A percentile compares a stretch with the other conserved stretches of the same genome.
Conservation (phyloP, 2,113 vertebrate species). For the Anser cygnoides region DNA sequence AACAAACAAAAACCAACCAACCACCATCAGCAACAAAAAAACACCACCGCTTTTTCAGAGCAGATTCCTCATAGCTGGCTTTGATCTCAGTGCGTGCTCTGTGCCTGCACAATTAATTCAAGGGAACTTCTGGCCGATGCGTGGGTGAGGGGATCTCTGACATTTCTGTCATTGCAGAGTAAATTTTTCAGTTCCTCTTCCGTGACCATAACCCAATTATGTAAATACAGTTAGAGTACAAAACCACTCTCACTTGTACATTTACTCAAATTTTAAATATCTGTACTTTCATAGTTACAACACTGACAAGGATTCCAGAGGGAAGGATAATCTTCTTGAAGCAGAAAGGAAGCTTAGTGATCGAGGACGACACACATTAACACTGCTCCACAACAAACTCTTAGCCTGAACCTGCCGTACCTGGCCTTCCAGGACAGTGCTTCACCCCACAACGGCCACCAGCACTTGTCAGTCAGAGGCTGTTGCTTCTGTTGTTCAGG, state of each 20-base stretch:
- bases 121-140: neutral
- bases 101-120: neutral
- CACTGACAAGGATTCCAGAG: neutral
- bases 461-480: neutral
- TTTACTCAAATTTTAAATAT: constrained; percentile 25
- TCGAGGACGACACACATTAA: neutral
- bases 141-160: neutral
- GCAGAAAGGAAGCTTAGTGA: neutral
- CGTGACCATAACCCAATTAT: constrained; percentile 19
- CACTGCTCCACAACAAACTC: neutral
- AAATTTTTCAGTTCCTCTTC: constrained; percentile 29
- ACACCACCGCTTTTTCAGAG: neutral
- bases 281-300: constrained; percentile 6
- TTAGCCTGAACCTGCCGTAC: neutral
- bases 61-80: neutral
- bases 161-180: neutral
- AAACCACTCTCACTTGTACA: neutral
- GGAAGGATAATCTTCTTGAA: neutral
- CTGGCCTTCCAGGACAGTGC: neutral
- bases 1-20: neutral
- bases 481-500: neutral
- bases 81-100: neutral
- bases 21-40: neutral
- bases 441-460: neutral
- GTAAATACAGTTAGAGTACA: neutral